Conservation (phyloP, 2,888 invertebrate species). For the Gordius sp. region DNA sequence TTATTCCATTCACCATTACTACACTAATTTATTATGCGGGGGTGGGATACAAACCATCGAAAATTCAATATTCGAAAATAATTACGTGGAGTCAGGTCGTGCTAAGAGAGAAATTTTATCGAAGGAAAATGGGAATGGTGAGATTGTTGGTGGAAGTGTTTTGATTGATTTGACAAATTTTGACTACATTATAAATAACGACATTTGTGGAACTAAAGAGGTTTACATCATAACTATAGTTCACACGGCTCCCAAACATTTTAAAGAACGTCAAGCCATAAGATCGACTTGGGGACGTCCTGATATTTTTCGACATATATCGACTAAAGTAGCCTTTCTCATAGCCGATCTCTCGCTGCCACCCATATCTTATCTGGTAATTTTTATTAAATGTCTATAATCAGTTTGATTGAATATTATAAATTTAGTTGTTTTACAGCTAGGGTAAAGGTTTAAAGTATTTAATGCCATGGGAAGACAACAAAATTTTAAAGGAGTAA, state of each 20-base stretch:
- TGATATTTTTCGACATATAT: neutral
- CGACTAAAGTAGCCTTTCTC: neutral
- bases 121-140: too few relatives aligned
- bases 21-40: neutral
- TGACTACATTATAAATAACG: conserved; percentile 8
- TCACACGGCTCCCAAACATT: conserved; percentile 15
- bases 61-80: too few relatives aligned
- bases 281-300: neutral
- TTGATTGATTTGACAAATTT: conserved; percentile 3
- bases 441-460: too few relatives aligned
- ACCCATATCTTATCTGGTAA: neutral
- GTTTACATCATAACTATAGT: conserved; percentile 10
- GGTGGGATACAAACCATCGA: too few relatives aligned
- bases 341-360: neutral
- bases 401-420: too few relatives aligned
- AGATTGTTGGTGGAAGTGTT: too few relatives aligned
- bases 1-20: neutral
- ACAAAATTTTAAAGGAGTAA: too few relatives aligned
- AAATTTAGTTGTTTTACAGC: too few relatives aligned
- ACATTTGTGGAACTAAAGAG: conserved; percentile 9
- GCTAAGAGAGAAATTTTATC: too few relatives aligned
- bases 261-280: conserved; percentile 4
- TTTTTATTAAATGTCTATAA: neutral
- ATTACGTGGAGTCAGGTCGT: too few relatives aligned
- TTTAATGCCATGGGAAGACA: too few relatives aligned